Evolutionary conservation across 2,888 invertebrate species (phyloP).

Genomic region (Eupithecia abbreviata): DNA sequence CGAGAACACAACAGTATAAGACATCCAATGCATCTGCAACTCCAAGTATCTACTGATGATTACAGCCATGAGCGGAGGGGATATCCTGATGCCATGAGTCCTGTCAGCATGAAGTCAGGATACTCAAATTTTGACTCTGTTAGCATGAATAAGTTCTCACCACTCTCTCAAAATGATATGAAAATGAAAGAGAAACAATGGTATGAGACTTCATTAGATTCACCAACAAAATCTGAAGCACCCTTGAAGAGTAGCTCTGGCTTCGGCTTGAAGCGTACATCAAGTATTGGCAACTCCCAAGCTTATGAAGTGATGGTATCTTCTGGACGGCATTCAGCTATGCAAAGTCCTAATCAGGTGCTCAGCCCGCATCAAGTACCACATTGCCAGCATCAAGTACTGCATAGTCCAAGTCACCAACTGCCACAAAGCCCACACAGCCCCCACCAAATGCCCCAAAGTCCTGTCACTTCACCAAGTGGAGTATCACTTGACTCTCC

Average conservation of each 20-base stretch:
- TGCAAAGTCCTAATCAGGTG: conserved; percentile 73
- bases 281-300: conserved; percentile 83
- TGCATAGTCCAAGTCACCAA: conserved; percentile 63
- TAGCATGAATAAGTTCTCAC: conserved; percentile 75
- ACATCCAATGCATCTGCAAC: conserved; percentile 71
- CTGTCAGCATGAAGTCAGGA: conserved; percentile 74
- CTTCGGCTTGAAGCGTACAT: conserved; percentile 79
- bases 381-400: conserved; percentile 20
- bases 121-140: conserved; percentile 76
- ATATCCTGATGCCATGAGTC: conserved; percentile 71
- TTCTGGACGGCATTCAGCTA: conserved; percentile 74
- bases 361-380: conserved; percentile 60
- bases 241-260: conserved; percentile 74
- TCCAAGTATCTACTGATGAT: conserved; percentile 78
- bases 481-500: conserved; percentile 89
- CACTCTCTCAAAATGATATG: conserved; percentile 70
- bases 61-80: conserved; percentile 64
- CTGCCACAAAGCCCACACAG: conserved; percentile 64
- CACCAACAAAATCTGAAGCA: conserved; percentile 73
- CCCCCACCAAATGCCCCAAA: conserved; percentile 67
- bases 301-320: conserved; percentile 76
- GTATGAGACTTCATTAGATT: conserved; percentile 88
- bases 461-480: conserved; percentile 72
- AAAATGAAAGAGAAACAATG: conserved; percentile 86
- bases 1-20: conserved; percentile 71